Base-by-base conservation (phyloP, 1,140 invertebrate species). In the Magallana ariakensis region DNA sequence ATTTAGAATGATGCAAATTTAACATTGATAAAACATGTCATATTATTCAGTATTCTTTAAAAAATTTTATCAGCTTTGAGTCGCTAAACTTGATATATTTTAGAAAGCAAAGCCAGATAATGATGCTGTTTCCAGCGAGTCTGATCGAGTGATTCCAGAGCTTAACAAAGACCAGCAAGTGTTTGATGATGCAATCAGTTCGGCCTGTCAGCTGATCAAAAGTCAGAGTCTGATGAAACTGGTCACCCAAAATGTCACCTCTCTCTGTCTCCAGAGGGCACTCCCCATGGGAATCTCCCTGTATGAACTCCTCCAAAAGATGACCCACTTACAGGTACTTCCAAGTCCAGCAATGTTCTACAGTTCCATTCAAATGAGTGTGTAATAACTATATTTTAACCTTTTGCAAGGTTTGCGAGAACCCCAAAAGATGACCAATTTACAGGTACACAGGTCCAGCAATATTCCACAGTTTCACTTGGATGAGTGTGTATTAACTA, bases 101-200 rank as follows among this genome's bases (percentile, higher is more conserved):
- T 9, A 75, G 66, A 75, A 19, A 62, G 8, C 58, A 75, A 75
- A 75, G 15, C 22, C 66, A 26, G 15, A 75, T 26, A 26, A 26
- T 19, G 22, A 9, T 26, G 22, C 7, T 26, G 19, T 7, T 19
- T 26, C 85, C n/a, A 53, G 62, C 1, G 33, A 80, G 33, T 53
- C 56, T 16, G 87, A 88, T 1, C 54, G 85, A 58, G 53, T 86
- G 83, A 86, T 82, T 13, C 85, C 85, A 26, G 54, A 84, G 19
- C 90, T 90, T 22, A 87, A 89, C 46, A 87, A 91, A 84, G 90
- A 89, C 22, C 92, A 93, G 88, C 66, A 88, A 60, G 70, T 88
- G 26, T 92, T 93, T 91, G 91, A 93, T 87, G 89, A 88, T 87
- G 88, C 90, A 9, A n/a, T 93, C 0, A 85, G 88, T 75, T 88